Evolutionary conservation across 2,113 vertebrate species (phyloP), one percentile per base, ranked within the genome.

Genomic region (Tenebrosternarchus preto): DNA sequence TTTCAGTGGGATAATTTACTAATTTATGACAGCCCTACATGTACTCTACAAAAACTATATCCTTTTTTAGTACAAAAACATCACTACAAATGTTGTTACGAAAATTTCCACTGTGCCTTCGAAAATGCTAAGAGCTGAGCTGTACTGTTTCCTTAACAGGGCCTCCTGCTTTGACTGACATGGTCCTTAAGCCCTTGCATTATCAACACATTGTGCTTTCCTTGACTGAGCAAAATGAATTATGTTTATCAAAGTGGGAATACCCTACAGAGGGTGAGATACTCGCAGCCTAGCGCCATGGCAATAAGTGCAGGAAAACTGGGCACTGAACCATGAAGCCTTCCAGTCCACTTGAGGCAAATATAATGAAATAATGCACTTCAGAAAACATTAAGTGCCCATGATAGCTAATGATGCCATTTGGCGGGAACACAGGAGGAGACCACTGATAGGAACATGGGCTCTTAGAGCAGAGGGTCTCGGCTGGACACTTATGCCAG

Each of bases 341-440:
- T 80, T 82, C 66, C 70, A 71, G 77, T 75, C 50, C 80, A 84
- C 85, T 82, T 63, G 73, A 86, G 77, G 69, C 77, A 68, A 75
- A 43, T 59, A 77, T 82, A 82, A 86, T 82, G 80, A 84, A 86
- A 84, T 86, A 82, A 86, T 82, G 80, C 85, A 82, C 85, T 82
- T 55, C 85, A 78, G 83, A 82, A 80, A 86, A 84, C 80, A 84
- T 86, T 82, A 84, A 82, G 80, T 80, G 46, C 82, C 77, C 75
- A 82, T 77, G 80, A 86, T 71, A 82, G 70, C 77, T 84, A 86
- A 86, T 78, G 77, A 80, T 63, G 83, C 85, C 69, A 82, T 71
- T 84, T 79, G 76, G 68, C 66, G 63, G 73, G 61, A 82, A 81
- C 78, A 81, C 78, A 83, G 79, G 66, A 78, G 83, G 80, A 82